phyloP scores from a whole-genome alignment of 2,113 vertebrate species.

The Andinoacara biseriatus region DNA sequence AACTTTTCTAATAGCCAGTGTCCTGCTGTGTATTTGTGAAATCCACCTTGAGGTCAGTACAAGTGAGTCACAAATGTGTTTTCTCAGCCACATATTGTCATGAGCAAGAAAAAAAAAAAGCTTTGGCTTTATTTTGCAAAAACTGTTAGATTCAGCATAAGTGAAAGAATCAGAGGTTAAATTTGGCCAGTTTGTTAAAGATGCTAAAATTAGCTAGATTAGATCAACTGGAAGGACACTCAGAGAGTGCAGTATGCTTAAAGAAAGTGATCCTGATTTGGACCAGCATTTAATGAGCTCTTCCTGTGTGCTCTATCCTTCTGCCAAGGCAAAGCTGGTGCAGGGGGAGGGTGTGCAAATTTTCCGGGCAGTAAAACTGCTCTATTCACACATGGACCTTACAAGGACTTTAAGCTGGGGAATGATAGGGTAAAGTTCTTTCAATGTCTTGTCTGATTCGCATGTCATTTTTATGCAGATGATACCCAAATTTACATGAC shows the following conservation, averaged over 20 bases:
- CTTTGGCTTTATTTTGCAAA: neutral
- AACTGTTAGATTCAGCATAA: neutral
- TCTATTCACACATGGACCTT: neutral
- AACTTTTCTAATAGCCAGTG: conserved; percentile 14
- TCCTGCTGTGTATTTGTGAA: conserved; percentile 37
- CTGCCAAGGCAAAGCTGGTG: neutral
- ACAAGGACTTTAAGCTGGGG: neutral
- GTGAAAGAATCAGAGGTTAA: neutral
- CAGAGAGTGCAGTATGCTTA: neutral
- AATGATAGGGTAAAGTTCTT: neutral
- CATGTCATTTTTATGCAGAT: neutral
- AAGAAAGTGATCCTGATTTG: neutral
- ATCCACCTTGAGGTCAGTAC: conserved; percentile 6
- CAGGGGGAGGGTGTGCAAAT: rapidly evolving
- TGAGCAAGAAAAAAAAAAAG: neutral
- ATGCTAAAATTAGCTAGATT: neutral
- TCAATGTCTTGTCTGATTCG: neutral
- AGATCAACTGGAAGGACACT: neutral
- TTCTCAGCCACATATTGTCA: conserved; percentile 11
- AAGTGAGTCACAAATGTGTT: conserved; percentile 25
- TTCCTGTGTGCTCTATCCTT: neutral
- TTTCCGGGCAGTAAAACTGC: neutral
- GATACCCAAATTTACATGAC: neutral
- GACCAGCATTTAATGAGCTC: neutral
- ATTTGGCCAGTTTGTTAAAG: neutral